phyloP scores from a whole-genome alignment of 2,888 invertebrate genomes.

The Caenorhabditis sp. region DNA sequence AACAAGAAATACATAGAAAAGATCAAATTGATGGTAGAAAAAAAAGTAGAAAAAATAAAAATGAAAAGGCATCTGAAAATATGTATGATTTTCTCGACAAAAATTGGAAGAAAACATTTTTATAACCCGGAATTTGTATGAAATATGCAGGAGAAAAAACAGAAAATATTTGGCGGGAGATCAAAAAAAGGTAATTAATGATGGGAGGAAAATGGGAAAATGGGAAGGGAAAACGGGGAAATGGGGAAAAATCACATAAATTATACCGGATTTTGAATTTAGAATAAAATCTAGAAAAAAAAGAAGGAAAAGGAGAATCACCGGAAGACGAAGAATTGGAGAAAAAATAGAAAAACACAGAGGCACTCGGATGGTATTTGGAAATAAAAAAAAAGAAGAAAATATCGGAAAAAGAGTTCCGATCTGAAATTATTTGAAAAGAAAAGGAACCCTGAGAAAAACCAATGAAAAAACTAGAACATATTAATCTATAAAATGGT shows the following conservation, averaged over 20 bases:
- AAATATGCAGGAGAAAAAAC: neutral
- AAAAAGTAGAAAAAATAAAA: neutral
- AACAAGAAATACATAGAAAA: neutral
- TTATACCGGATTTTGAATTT: neutral
- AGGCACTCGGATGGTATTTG: neutral
- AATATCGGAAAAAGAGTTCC: neutral
- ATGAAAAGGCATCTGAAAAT: neutral
- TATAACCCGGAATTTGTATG: neutral
- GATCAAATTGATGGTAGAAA: too few relatives aligned
- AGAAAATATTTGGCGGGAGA: neutral
- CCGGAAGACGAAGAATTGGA: neutral
- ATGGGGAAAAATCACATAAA: neutral
- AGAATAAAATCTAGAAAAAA: neutral
- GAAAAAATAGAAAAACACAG: neutral
- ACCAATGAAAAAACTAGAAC: neutral
- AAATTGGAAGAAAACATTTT: neutral
- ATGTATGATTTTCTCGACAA: neutral
- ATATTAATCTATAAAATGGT: constrained; percentile 40
- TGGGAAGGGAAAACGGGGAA: too few relatives aligned
- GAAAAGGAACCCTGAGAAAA: constrained; percentile 5
- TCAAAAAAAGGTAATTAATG: neutral
- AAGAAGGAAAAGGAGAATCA: neutral
- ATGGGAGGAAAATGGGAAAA: too few relatives aligned
- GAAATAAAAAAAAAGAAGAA: neutral
- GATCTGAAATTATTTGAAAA: too few relatives aligned